Conservation (phyloP, 2,888 invertebrate species). For the Aspidiotus rigidus region DNA sequence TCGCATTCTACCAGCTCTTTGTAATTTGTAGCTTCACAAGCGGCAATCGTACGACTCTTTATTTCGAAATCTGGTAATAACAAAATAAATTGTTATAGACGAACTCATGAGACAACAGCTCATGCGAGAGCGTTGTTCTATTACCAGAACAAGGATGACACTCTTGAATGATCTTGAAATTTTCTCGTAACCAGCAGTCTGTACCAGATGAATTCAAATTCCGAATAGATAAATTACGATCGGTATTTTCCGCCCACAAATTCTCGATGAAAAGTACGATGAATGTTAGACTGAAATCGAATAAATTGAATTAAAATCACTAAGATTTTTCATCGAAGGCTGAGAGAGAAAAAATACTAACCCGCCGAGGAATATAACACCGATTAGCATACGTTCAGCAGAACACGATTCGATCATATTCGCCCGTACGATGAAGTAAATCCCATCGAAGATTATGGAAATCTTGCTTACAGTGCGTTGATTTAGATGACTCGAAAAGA, state of each 20-base stretch:
- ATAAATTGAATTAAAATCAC: slow-evolving; percentile 16
- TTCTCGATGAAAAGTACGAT: slow-evolving; percentile 67
- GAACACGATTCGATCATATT: slow-evolving; percentile 75
- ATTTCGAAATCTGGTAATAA: slow-evolving; percentile 63
- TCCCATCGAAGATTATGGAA: too few relatives aligned
- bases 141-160: slow-evolving; percentile 77
- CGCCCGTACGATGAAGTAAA: too few relatives aligned
- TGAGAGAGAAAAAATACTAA: slow-evolving; percentile 46
- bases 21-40: slow-evolving; percentile 71
- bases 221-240: slow-evolving; percentile 55
- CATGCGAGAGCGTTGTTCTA: background rate
- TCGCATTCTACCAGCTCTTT: slow-evolving; percentile 73
- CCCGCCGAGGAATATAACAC: slow-evolving; percentile 65
- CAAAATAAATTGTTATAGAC: too few relatives aligned
- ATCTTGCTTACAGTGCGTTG: too few relatives aligned
- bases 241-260: slow-evolving; percentile 50
- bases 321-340: slow-evolving; percentile 12
- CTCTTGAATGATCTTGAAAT: slow-evolving; percentile 60
- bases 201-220: slow-evolving; percentile 54
- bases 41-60: slow-evolving; percentile 67
- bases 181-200: slow-evolving; percentile 62
- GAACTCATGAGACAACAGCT: too few relatives aligned
- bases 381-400: slow-evolving; percentile 71
- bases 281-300: slow-evolving; percentile 61
- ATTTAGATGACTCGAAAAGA: too few relatives aligned